These are phyloP conservation scores for Glyptemys insculpta DNA, from an alignment of 2,797 vertebrate species.

Conservation along the genomic window DNA sequence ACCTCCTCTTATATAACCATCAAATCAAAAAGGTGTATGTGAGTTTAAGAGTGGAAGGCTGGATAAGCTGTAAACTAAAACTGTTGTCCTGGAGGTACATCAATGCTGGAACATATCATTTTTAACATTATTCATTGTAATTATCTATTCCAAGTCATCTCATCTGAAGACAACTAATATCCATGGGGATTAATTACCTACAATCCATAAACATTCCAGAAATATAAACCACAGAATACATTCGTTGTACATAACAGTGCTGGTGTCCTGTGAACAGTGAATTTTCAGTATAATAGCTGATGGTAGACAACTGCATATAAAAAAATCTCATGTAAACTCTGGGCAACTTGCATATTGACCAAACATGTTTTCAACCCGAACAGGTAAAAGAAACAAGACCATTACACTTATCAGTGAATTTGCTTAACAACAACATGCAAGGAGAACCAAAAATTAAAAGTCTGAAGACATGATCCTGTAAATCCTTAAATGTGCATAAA, in stretches of 20 bases:
- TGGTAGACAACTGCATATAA: background rate
- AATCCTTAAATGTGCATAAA: background rate
- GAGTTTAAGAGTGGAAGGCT: background rate
- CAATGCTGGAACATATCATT: background rate
- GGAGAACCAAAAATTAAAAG: background rate
- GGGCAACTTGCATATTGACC: background rate
- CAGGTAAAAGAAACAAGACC: background rate
- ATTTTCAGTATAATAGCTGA: background rate
- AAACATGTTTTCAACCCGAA: background rate
- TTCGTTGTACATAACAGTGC: background rate
- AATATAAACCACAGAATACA: background rate
- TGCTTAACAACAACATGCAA: background rate
- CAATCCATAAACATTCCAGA: background rate
- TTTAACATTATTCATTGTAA: background rate
- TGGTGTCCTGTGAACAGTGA: background rate
- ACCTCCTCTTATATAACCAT: background rate
- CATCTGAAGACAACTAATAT: background rate
- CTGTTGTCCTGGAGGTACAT: background rate
- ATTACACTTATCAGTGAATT: background rate
- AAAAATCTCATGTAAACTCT: background rate
- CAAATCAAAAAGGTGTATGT: background rate
- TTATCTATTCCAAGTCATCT: background rate
- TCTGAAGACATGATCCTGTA: background rate
- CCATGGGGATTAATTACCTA: background rate
- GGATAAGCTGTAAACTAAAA: background rate